Base-by-base conservation (phyloP, 2,797 vertebrate species). In the Coendou prehensilis region DNA sequence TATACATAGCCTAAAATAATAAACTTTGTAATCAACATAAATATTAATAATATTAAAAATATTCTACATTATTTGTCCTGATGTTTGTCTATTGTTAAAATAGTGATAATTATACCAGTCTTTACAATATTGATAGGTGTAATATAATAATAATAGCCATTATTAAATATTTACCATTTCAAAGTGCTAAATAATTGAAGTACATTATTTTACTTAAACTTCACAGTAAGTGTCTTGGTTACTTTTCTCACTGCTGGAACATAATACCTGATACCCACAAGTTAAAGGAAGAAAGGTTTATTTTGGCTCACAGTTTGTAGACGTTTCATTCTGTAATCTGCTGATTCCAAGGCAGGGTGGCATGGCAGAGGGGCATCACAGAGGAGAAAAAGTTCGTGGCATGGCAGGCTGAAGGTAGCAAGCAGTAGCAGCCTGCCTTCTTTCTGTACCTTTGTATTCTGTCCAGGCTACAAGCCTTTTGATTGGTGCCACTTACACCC, bases 131-230 rank as follows among this genome's bases (percentile, higher is more conserved):
- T 92, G 63, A 47, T 89, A 94, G 20, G 7, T 71, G n/a, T 95
- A 59, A 75, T 11, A 69, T 67, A 94, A 45, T 69, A n/a, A 47
- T 45, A 80, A 83, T 86, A 52, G 6, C n/a, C 80, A 96, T 54
- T n/a, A 92, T 92, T 94, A 92, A 91, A 37, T 64, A 82, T 89
- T 94, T 96, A 92, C n/a, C 88, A 61, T 61, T 93, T 95, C 5
- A 37, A 85, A 61, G 15, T 75, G 22, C 52, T 95, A 87, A 50
- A 54, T 95, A 81, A 84, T 54, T 92, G 95, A 59, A 61, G 17
- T 69, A 33, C n/a, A 79, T 86, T 91, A 59, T 93, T 59, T 92
- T 94, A 78, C 67, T 91, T 92, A 94, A 69, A 26, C 73, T 50
- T 76, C 45, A 50, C 45, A 76, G 18, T 71, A 37, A 37, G 23